A percentile compares a stretch with the other conserved stretches of the same genome.
Conservation (phyloP, 2,113 vertebrate species). For the Thomomys bottae region DNA sequence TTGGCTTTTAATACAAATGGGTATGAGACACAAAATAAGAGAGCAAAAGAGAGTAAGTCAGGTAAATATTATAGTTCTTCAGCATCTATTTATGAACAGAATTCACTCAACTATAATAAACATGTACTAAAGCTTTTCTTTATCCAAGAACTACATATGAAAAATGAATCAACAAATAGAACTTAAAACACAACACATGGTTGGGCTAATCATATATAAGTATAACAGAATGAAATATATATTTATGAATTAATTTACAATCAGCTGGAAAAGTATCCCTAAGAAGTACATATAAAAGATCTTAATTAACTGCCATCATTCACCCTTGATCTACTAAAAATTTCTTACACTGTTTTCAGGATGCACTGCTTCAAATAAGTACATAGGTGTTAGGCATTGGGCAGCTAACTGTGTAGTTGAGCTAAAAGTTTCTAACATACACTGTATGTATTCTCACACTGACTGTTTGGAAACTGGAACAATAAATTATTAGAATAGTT, state of each 20-base stretch:
- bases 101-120: not conserved
- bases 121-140: not conserved
- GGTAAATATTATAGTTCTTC: not conserved
- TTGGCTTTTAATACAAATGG: not conserved
- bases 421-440: constrained; percentile 8
- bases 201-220: not conserved
- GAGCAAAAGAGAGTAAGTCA: constrained; percentile 23
- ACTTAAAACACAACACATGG: not conserved
- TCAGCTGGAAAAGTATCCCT: not conserved
- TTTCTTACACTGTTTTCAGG: not conserved
- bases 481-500: constrained; percentile 24
- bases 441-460: constrained; percentile 41
- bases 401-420: not conserved
- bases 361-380: not conserved
- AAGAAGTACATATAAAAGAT: not conserved
- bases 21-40: not conserved
- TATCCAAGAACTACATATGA: not conserved
- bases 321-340: not conserved
- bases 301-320: not conserved
- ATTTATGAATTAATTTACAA: not conserved
- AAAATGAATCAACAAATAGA: not conserved
- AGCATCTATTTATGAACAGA: constrained; percentile 30
- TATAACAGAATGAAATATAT: not conserved
- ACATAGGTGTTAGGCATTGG: constrained; percentile 4
- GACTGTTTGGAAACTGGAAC: not conserved